Conservation (phyloP, 2,113 vertebrate species). For the Patagioenas fasciata region DNA sequence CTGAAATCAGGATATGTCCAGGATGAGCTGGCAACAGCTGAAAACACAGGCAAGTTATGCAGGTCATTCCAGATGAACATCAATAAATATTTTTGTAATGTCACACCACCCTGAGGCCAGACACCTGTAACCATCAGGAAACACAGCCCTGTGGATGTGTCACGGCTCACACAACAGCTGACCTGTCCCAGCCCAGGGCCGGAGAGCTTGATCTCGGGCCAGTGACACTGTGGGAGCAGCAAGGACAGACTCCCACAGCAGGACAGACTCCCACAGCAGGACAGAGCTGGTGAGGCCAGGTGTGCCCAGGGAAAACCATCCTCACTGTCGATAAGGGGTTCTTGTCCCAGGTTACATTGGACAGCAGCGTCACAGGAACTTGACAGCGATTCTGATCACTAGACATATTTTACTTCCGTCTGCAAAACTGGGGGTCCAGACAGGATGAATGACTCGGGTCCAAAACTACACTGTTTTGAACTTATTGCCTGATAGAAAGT, state of each 20-base stretch:
- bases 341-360: accelerated
- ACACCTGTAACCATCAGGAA: slow-evolving; percentile 14
- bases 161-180: background rate
- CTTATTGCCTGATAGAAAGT: background rate
- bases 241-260: background rate
- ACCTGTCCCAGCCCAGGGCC: background rate
- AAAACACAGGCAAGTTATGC: background rate
- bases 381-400: background rate
- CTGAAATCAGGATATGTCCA: background rate
- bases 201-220: background rate
- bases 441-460: background rate
- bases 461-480: background rate
- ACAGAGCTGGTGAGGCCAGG: background rate
- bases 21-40: background rate
- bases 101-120: background rate
- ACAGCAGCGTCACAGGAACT: background rate
- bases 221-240: background rate
- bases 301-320: background rate
- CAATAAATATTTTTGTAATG: background rate
- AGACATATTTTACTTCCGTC: background rate
- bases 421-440: background rate
- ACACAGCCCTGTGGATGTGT: background rate
- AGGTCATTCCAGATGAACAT: background rate
- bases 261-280: background rate
- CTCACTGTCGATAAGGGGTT: background rate